Percentiles rank a stretch among this genome's conserved stretches.
Evolutionary conservation across 2,888 invertebrate species (phyloP).

Genomic region (Serrognathus titanus): DNA sequence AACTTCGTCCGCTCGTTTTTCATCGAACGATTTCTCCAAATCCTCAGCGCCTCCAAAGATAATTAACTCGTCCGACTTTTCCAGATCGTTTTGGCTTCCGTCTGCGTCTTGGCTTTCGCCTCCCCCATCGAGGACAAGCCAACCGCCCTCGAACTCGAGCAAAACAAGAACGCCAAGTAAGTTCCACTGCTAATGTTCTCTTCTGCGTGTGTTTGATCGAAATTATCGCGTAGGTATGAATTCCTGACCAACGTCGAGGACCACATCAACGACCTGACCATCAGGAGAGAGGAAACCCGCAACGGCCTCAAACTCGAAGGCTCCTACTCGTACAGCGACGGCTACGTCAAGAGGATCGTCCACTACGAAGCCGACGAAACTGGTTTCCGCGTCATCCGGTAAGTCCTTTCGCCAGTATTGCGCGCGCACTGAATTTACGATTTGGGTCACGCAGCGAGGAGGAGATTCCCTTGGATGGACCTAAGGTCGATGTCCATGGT

Average conservation of each 20-base stretch:
- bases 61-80: too few species aligned
- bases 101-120: background rate
- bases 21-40: too few species aligned
- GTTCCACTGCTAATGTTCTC: background rate
- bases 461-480: slow-evolving; percentile 48
- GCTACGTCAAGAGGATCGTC: slow-evolving; percentile 55
- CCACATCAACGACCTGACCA: slow-evolving; percentile 49
- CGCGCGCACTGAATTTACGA: too few species aligned
- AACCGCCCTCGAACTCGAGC: slow-evolving; percentile 22
- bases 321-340: slow-evolving; percentile 60
- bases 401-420: slow-evolving; percentile 25
- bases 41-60: too few species aligned
- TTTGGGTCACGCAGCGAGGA: slow-evolving; percentile 40
- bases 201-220: background rate
- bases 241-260: slow-evolving; percentile 50
- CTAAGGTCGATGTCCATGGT: slow-evolving; percentile 48
- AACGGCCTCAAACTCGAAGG: slow-evolving; percentile 52
- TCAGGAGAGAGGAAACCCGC: slow-evolving; percentile 47
- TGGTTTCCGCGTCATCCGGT: slow-evolving; percentile 59
- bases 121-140: slow-evolving; percentile 1
- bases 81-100: background rate
- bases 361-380: slow-evolving; percentile 60
- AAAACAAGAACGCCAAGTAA: slow-evolving; percentile 29
- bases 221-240: slow-evolving; percentile 38
- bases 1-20: too few species aligned